Conservation (phyloP, 2,888 invertebrate genomes). For the Troides aeacus region DNA sequence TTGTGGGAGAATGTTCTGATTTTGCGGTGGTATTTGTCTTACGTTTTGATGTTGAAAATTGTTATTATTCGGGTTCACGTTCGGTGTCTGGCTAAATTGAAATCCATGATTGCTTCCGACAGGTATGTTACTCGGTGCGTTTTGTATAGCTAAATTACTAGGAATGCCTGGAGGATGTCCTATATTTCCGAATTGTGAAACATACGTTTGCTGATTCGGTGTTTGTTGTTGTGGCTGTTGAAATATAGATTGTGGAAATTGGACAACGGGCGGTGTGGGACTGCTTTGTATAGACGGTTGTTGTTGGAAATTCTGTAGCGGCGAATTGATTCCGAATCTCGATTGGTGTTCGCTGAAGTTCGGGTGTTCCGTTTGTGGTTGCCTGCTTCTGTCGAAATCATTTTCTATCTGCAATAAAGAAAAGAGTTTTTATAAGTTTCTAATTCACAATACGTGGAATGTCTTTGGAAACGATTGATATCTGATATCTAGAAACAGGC, state of each 20-base stretch:
- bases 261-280: constrained; percentile 55
- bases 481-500: background rate
- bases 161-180: constrained; percentile 53
- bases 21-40: constrained; percentile 51
- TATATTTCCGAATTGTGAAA: constrained; percentile 66
- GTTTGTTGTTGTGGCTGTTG: constrained; percentile 48
- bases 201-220: constrained; percentile 49
- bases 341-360: constrained; percentile 73
- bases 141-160: constrained; percentile 44
- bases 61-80: constrained; percentile 46
- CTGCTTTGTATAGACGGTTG: constrained; percentile 53
- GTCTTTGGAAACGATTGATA: background rate
- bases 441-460: background rate
- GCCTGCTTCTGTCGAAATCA: constrained; percentile 74
- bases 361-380: constrained; percentile 59
- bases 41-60: constrained; percentile 53
- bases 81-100: constrained; percentile 56
- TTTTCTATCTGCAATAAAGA: constrained; percentile 70
- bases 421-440: constrained; percentile 30
- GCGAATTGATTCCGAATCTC: constrained; percentile 69
- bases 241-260: constrained; percentile 61
- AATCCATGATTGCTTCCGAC: constrained; percentile 47
- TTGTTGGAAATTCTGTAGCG: constrained; percentile 64
- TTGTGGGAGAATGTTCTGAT: constrained; percentile 59
- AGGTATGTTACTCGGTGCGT: constrained; percentile 44